phyloP scores from a whole-genome alignment of 1,140 invertebrate genomes.

The Pachypeltis micranthus region DNA sequence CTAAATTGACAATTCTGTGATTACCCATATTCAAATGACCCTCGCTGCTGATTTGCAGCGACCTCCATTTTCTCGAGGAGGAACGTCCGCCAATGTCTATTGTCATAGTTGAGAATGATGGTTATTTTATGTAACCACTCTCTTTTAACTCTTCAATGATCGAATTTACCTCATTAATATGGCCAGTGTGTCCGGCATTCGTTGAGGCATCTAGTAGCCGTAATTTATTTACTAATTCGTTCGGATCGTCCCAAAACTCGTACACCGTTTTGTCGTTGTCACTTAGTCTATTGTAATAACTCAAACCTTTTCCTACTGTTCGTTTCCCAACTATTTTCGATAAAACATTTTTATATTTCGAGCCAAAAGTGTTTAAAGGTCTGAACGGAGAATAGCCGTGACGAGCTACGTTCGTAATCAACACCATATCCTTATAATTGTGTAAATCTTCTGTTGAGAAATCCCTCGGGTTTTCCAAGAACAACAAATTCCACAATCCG shows the following conservation, averaged over 20 bases:
- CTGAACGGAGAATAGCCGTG: neutral
- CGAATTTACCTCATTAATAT: conserved; percentile 11
- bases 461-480: neutral
- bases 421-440: neutral
- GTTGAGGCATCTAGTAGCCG: neutral
- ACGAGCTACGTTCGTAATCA: neutral
- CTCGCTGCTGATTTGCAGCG: neutral
- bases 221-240: conserved; percentile 4
- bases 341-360: neutral
- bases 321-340: neutral
- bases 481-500: neutral
- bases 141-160: conserved; percentile 14
- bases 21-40: neutral
- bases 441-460: neutral
- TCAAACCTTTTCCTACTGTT: neutral
- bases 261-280: neutral
- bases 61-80: neutral
- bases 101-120: neutral
- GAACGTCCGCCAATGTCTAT: neutral
- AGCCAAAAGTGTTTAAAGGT: neutral
- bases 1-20: neutral
- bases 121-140: neutral
- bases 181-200: neutral
- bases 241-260: neutral
- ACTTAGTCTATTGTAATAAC: neutral